Base-by-base conservation (phyloP, 2,797 vertebrate species). In the Toxotes lorentzi region DNA sequence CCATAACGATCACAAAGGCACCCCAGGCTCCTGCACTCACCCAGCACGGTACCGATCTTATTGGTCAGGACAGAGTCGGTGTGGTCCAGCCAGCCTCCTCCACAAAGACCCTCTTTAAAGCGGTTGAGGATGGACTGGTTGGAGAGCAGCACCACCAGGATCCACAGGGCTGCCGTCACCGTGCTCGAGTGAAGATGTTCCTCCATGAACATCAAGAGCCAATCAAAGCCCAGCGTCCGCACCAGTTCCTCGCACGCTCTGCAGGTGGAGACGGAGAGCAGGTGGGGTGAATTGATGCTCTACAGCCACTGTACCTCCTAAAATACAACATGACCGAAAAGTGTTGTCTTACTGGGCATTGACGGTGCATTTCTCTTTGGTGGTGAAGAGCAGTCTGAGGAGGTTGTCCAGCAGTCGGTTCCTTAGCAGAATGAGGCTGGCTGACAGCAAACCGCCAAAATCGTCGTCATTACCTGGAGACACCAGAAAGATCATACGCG, bases 171-270 rank as follows among this genome's bases (percentile, higher is more conserved):
- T 6, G 96, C 97, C 0, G 97, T 99, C 41, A 99, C 98, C 0
- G 97, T 98, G 81, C 95, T 98, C 0, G 98, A 96, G 92, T 99
- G 98, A 7, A 99, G 89, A 68, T 99, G 98, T 32, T 99, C 98
- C 81, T 99, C 98, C 97, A 98, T 98, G 81, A 99, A 99, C 97
- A 97, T 97, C 93, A 98, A 89, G 61, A 99, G 94, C 98, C 98
- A 99, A 76, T 99, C 98, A 41, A 99, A 99, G 51, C 98, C 98
- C 88, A 99, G 93, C 0, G 96, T 98, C 82, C 94, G 96, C 72
- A 99, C 96, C 70, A 99, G 93, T 66, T 99, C 98, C 92, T 99
- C 98, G 27, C 97, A 99, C 2, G 97, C 97, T 91, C 98, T 99
- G 88, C 54, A 83, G 68, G 67, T 54, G 56, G 57, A 0, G 76